A percentile compares a stretch with the other conserved stretches of the same genome.
Evolutionary conservation across 2,888 invertebrate genomes (phyloP).

Genomic region (Amphimallon solstitiale): DNA sequence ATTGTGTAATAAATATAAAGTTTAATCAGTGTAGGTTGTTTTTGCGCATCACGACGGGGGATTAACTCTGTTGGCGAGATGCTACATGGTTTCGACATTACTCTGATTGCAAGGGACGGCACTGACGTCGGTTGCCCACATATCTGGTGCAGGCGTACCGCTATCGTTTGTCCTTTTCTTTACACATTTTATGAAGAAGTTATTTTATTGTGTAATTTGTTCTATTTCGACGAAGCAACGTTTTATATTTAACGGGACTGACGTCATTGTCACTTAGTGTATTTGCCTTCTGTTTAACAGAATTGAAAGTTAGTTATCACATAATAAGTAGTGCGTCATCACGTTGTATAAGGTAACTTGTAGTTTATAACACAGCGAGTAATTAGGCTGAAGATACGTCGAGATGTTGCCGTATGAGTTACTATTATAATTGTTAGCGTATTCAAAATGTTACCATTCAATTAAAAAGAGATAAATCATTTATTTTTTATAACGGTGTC

Average conservation of each 20-base stretch:
- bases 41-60: constrained; percentile 50
- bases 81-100: constrained; percentile 63
- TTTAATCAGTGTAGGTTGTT: constrained; percentile 43
- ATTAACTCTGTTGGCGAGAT: constrained; percentile 55
- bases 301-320: constrained; percentile 1
- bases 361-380: too few relatives aligned
- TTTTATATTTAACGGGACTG: constrained; percentile 17
- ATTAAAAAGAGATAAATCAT: too few relatives aligned
- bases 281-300: constrained; percentile 5
- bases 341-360: background rate
- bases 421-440: too few relatives aligned
- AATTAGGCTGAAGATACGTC: too few relatives aligned
- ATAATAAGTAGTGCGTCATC: constrained; percentile 1
- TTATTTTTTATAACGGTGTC: too few relatives aligned
- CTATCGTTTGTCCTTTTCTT: constrained; percentile 39
- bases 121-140: constrained; percentile 62
- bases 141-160: constrained; percentile 59
- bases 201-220: constrained; percentile 30
- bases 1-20: constrained; percentile 38
- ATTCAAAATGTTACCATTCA: too few relatives aligned
- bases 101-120: constrained; percentile 59
- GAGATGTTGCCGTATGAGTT: too few relatives aligned
- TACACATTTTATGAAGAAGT: constrained; percentile 13
- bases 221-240: constrained; percentile 14
- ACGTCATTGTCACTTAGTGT: too few relatives aligned